Conservation (phyloP, 2,113 vertebrate genomes). For the Myotis lucifugus region DNA sequence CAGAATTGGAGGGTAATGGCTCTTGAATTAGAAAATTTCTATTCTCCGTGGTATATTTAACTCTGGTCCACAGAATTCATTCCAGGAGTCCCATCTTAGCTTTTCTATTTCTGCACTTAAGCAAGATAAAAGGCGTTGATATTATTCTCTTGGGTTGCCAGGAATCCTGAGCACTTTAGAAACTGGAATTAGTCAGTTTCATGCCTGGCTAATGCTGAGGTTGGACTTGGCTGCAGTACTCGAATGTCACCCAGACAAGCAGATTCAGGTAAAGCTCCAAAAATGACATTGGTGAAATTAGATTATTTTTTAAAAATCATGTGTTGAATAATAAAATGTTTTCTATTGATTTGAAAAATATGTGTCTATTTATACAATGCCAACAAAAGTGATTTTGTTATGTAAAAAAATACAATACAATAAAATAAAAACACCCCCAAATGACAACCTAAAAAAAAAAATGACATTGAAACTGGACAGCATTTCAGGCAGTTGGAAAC, state of each 20-base stretch:
- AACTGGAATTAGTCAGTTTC: not conserved
- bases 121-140: not conserved
- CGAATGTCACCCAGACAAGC: not conserved
- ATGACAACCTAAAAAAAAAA: not conserved
- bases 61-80: not conserved
- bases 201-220: not conserved
- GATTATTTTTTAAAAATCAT: not conserved
- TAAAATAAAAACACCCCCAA: not conserved
- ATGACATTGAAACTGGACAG: not conserved
- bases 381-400: not conserved
- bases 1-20: not conserved
- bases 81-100: conserved; percentile 27
- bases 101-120: conserved; percentile 12
- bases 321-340: not conserved
- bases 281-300: not conserved
- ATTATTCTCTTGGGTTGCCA: not conserved
- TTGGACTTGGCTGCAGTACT: not conserved
- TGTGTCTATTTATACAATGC: not conserved
- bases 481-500: conserved; percentile 31
- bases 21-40: conserved; percentile 7
- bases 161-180: not conserved
- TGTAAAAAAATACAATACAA: not conserved
- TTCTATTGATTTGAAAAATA: not conserved
- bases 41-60: not conserved
- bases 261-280: not conserved